Evolutionary conservation across 2,888 invertebrate species (phyloP), one percentile per base, ranked within the genome.

Genomic region (Erebia aethiops): DNA sequence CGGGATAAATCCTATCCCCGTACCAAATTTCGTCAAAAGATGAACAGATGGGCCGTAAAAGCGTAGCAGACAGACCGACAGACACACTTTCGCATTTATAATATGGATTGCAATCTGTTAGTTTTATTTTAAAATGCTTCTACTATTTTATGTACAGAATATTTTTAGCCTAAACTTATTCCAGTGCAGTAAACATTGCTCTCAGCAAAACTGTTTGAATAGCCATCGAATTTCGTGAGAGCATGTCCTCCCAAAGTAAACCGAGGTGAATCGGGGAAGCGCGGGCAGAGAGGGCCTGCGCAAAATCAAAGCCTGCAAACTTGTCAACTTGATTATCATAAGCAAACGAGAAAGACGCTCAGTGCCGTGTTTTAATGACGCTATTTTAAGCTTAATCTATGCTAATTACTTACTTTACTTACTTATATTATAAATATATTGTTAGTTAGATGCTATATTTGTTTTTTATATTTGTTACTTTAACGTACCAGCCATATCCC

Each of bases 281-380:
- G 41, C 51, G 35, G 18, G 60, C 16, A 78, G 78, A 77, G 75
- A 79, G 80, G 85, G 82, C 81, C 82, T 79, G 79, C 80, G 83
- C 83, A 81, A 81, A 92, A 91, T 91, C 90, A 91, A 90, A 90
- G 90, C 87, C 83, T 83, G 80, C 82, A 90, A n/a, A 90, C 87
- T 91, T 89, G 89, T 89, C 90, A 88, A 87, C 88, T 87, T 85
- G 83, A 92, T 92, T 92, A 87, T 83, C 92, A 92, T 92, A 92
- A 88, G 89, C 91, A 92, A 92, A 92, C 92, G 83, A 84, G 86
- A 83, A 89, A 88, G 90, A 87, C 87, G 85, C 86, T 86, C 75
- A 2, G 11, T 46, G 13, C 86, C 78, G 83, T 85, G 87, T 88
- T 90, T 90, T 88, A 90, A 91, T 90, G 87, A 89, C 85, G 87